Percentiles rank a stretch among this genome's conserved stretches.
Evolutionary conservation across 2,797 vertebrate species (phyloP).

Genomic region (Poeciliopsis gracilis): DNA sequence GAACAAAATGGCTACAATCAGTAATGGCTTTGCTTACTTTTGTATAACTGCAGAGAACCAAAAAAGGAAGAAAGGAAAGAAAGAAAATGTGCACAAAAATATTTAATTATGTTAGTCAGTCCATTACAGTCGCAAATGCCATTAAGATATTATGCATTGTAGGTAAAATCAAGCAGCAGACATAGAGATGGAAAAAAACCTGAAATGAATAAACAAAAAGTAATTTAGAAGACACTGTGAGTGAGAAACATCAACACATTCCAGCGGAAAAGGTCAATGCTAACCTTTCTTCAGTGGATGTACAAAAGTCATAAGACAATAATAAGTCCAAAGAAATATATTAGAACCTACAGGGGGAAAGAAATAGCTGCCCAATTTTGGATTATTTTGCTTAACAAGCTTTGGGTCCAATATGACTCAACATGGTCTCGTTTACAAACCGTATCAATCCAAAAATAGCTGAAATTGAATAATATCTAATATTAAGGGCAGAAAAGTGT

Average conservation of each 20-base stretch:
- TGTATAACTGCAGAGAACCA: constrained; percentile 1
- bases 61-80: not conserved
- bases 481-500: not conserved
- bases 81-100: not conserved
- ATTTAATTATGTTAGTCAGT: constrained; percentile 8
- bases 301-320: not conserved
- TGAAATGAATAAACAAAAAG: constrained; percentile 1
- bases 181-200: not conserved
- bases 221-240: constrained; percentile 7
- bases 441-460: not conserved
- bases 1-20: constrained; percentile 1
- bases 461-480: not conserved
- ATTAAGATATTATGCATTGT: constrained; percentile 11
- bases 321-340: not conserved
- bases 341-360: not conserved
- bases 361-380: not conserved
- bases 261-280: constrained; percentile 12
- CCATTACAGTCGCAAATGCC: constrained; percentile 1
- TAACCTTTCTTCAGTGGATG: constrained; percentile 47
- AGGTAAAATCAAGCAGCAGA: constrained; percentile 5
- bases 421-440: not conserved
- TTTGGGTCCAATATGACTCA: not conserved
- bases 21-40: constrained; percentile 19
- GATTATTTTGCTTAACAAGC: not conserved
- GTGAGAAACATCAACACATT: constrained; percentile 41